phyloP scores from a whole-genome alignment of 1,140 invertebrate genomes.

The Anastrepha obliqua region DNA sequence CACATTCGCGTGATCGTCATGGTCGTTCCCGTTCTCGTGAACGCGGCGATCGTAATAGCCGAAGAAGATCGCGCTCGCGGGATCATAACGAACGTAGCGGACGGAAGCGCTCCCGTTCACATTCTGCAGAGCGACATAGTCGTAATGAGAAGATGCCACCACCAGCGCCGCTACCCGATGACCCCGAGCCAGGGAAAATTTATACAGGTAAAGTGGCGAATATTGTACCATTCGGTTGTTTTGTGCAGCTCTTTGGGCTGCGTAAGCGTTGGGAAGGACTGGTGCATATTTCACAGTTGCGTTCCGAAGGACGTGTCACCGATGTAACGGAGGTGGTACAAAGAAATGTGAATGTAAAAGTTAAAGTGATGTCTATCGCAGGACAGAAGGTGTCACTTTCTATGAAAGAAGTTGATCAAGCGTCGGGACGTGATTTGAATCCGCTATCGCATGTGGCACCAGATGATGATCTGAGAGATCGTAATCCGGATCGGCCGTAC shows the following conservation, averaged over 20 bases:
- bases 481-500: slow-evolving; percentile 91
- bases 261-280: slow-evolving; percentile 93
- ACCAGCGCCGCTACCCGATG: slow-evolving; percentile 76
- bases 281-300: slow-evolving; percentile 97
- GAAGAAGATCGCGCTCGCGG: slow-evolving; percentile 57
- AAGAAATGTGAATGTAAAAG: slow-evolving; percentile 93
- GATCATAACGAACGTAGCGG: slow-evolving; percentile 53
- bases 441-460: slow-evolving; percentile 81
- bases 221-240: slow-evolving; percentile 97
- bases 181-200: slow-evolving; percentile 84
- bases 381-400: slow-evolving; percentile 97
- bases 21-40: slow-evolving; percentile 59
- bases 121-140: slow-evolving; percentile 62
- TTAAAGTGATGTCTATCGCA: slow-evolving; percentile 92
- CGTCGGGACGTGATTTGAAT: slow-evolving; percentile 95
- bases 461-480: slow-evolving; percentile 80
- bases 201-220: slow-evolving; percentile 96
- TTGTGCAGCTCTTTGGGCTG: slow-evolving; percentile 96
- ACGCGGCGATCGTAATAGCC: slow-evolving; percentile 52
- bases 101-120: slow-evolving; percentile 64
- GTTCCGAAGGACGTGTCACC: slow-evolving; percentile 94
- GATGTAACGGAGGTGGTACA: slow-evolving; percentile 95
- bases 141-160: slow-evolving; percentile 66
- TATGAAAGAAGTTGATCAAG: slow-evolving; percentile 99
- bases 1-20: slow-evolving; percentile 60